Conservation (phyloP, 1,140 invertebrate species). For the Drosophila lowei region DNA sequence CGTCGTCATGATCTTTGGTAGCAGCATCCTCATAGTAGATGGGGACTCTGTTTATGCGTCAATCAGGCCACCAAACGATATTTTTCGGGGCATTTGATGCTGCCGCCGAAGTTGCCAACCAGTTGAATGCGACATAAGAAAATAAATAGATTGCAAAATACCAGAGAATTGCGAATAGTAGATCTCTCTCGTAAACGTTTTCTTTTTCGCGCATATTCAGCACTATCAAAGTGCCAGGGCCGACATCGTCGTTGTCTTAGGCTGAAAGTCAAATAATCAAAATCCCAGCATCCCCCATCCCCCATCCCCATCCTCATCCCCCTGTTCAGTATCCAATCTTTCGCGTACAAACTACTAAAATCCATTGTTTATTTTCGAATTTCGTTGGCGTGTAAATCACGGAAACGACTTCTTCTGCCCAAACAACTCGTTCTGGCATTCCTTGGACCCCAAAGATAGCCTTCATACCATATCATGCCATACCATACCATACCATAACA, state of each 20-base stretch:
- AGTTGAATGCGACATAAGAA: constrained; percentile 73
- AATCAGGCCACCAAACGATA: constrained; percentile 34
- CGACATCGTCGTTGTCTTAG: constrained; percentile 43
- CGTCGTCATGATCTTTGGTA: constrained; percentile 17
- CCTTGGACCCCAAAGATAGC: constrained; percentile 5
- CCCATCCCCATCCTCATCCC: constrained; percentile 6
- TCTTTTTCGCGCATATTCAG: constrained; percentile 61
- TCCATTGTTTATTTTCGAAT: constrained; percentile 76
- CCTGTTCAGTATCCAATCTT: constrained; percentile 27
- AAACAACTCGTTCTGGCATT: constrained; percentile 52
- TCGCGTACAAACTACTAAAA: constrained; percentile 58
- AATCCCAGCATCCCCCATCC: background rate
- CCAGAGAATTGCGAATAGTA: constrained; percentile 31
- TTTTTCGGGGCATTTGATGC: constrained; percentile 72
- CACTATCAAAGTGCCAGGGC: constrained; percentile 74
- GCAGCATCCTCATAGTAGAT: constrained; percentile 31
- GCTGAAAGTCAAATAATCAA: constrained; percentile 68
- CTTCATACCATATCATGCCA: no score
- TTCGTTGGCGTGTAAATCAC: constrained; percentile 77
- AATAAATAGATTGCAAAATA: constrained; percentile 62
- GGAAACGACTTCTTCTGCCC: constrained; percentile 64
- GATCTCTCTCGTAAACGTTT: background rate
- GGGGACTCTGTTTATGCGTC: constrained; percentile 60
- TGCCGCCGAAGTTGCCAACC: constrained; percentile 71
- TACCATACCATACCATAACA: constrained; percentile 8